Conservation (phyloP, 1,140 invertebrate species). For the Drosophila sulfurigaster region DNA sequence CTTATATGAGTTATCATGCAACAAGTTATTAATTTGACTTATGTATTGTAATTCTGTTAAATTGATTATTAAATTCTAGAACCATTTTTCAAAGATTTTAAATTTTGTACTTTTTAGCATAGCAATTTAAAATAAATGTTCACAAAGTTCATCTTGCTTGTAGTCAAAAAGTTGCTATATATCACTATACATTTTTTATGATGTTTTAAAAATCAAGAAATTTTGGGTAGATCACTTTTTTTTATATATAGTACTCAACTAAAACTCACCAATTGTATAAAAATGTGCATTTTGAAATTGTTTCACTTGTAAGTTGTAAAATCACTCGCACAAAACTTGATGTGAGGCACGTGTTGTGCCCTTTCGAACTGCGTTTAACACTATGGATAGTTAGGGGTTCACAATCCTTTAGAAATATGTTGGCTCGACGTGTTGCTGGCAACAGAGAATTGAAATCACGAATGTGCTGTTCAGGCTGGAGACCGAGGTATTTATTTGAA, state of each 20-base stretch:
- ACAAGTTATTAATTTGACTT: too few species aligned
- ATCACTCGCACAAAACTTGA: conserved; percentile 40
- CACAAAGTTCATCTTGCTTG: too few species aligned
- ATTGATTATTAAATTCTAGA: too few species aligned
- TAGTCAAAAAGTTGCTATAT: too few species aligned
- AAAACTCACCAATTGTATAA: conserved; percentile 60
- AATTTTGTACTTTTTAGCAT: too few species aligned
- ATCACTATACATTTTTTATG: too few species aligned
- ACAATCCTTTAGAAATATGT: conserved; percentile 36
- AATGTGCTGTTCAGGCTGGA: conserved; percentile 53
- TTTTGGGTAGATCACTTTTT: too few species aligned
- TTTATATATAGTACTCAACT: neutral
- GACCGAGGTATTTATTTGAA: conserved; percentile 69
- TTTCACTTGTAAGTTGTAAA: conserved; percentile 32
- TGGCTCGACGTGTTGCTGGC: conserved; percentile 21
- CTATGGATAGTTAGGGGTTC: neutral
- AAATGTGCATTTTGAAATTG: conserved; percentile 41
- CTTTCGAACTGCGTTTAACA: neutral
- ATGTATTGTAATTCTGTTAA: too few species aligned
- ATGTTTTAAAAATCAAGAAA: too few species aligned
- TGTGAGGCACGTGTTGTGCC: conserved; percentile 54
- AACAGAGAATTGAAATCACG: conserved; percentile 57
- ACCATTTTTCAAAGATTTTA: too few species aligned
- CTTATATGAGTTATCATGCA: too few species aligned
- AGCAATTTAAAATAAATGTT: too few species aligned